Evolutionary conservation across 2,888 invertebrate genomes (phyloP), one percentile per base, ranked within the genome.

Genomic region (Drosophila mettleri): DNA sequence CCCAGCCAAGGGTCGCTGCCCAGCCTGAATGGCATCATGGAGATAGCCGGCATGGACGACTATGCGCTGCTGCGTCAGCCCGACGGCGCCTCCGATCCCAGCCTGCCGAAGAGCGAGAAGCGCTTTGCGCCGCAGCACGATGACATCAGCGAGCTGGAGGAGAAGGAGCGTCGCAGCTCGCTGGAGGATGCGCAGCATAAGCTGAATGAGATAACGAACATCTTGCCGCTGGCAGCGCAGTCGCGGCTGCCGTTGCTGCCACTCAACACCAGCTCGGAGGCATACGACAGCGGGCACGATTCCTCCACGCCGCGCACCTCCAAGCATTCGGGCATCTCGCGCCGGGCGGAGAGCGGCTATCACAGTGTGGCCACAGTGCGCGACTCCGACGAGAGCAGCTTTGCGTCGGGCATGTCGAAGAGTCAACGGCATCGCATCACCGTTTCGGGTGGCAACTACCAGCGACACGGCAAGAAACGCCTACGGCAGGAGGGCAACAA

Each of bases 1-100:
- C 91, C 93, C 45, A 92, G 92, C 58, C 92, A 92, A 67, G 91
- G 91, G 48, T 92, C 92, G 18, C 71, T 92, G 70, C 92, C 92
- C 54, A 96, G 89, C 94, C 94, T 90, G 93, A 96, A 92, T 93
- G 96, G 91, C 94, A 95, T 92, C 92, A 94, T 91, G 94, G 93
- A 89, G 93, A 94, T 91, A 87, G 94, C 88, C 89, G 94, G 86
- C 78, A 93, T 92, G 93, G 93, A 91, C 75, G 93, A 94, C 76
- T 94, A 95, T 89, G 96, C 96, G 34, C 95, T 95, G 67, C 92
- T 97, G 55, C 94, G 97, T 73, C 97, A 97, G 93, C 98, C 98
- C 6, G 98, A 98, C 88, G 98, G 98, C 48, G 97, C 98, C 53
- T 98, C 98, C 24, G 98, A 98, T 93, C 98, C 98, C 18, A 97